Evolutionary conservation across 2,113 vertebrate genomes (phyloP).

Genomic region (Hydropotes inermis): DNA sequence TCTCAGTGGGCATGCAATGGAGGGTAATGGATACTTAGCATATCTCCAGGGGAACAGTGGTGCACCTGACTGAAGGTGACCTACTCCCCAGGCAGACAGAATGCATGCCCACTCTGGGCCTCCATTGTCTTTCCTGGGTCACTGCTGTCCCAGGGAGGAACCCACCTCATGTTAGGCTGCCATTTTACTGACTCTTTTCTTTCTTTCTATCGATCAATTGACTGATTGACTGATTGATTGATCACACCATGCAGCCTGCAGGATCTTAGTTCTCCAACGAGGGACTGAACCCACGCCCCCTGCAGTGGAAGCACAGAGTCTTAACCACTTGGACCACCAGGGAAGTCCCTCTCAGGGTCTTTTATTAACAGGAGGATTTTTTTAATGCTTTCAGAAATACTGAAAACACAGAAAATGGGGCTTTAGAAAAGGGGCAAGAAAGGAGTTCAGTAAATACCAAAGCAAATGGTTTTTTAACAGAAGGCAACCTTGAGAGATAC

Average conservation of each 20-base stretch:
- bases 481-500: neutral
- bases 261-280: neutral
- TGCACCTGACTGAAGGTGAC: neutral
- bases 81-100: neutral
- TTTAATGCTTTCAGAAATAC: neutral
- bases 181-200: neutral
- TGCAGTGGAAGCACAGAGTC: neutral
- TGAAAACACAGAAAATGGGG: neutral
- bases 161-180: neutral
- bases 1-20: neutral
- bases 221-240: neutral
- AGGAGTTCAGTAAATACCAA: neutral
- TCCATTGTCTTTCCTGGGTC: neutral
- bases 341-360: neutral
- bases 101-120: neutral
- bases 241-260: neutral
- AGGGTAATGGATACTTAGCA: neutral
- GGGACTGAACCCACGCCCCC: neutral
- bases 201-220: neutral
- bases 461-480: neutral
- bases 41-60: neutral
- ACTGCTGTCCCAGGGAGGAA: neutral
- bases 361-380: neutral
- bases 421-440: neutral
- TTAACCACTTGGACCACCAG: neutral